Base-by-base conservation (phyloP, 2,113 vertebrate genomes). In the Alethe castanea region DNA sequence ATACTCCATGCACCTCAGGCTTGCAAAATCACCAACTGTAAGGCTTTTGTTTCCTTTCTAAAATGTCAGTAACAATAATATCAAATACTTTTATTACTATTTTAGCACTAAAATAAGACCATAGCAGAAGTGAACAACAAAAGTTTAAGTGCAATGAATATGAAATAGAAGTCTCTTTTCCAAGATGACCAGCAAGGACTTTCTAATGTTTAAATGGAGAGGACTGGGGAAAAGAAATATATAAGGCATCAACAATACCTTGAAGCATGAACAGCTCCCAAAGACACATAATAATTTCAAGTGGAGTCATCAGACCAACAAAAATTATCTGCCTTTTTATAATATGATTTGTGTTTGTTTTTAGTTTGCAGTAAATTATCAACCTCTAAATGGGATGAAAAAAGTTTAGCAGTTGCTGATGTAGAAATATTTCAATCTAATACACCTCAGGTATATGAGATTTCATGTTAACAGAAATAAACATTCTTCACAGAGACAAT, bases 21-120 rank as follows among this genome's bases (percentile, higher is more conserved):
- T 96, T 96, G 95, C 97, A 97, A 97, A 97, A 85, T 87, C 86
- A 94, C 54, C 95, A 95, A 83, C 80, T 97, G 14, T 70, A 94
- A 90, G 83, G 92, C 77, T 90, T 94, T 88, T 93, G 4, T 88
- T 95, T 93, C 54, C 76, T 95, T 96, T 35, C 29, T 3, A 20
- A 73, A 48, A 44, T 17, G 42, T 76, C 90, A 96, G 73, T 95
- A 50, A 94, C 64, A 19, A 85, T 70, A 96, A 96, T 67, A 90
- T 65, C 88, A 64, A 67, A 67, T 95, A 81, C 71, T 77, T 83
- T 70, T 85, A 79, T 40, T 74, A 70, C 59, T 80, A 52, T 81
- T 94, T 87, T 92, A 92, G 86, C 66, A 79, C 60, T 89, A 54
- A 96, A 48, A 85, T 79, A 96, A 96, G 82, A 36, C 76, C 89